Evolutionary conservation across 2,888 invertebrate genomes (phyloP).

Genomic region (Oxytorus armatus): DNA sequence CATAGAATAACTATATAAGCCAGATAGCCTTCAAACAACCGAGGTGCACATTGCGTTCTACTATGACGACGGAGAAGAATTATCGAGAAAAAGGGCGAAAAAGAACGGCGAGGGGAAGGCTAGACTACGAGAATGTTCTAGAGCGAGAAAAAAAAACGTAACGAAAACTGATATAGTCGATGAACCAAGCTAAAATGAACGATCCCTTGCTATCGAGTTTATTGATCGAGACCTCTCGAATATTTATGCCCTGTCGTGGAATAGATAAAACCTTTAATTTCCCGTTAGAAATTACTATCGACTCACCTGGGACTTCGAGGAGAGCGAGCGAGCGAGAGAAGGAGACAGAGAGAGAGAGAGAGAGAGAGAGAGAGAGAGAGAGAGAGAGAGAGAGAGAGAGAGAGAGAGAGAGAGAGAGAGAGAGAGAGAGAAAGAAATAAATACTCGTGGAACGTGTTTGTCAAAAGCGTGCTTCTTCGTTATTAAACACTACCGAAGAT

Average conservation of each 20-base stretch:
- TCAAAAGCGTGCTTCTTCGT: conserved; percentile 23
- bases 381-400: too few species aligned
- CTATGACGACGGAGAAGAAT: conserved; percentile 40
- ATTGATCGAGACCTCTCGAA: conserved; percentile 37
- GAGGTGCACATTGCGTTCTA: conserved; percentile 44
- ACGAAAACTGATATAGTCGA: too few species aligned
- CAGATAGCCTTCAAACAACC: conserved; percentile 55
- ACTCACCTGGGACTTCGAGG: conserved; percentile 51
- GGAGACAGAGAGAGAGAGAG: too few species aligned
- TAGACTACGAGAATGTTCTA: neutral
- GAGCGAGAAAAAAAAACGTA: neutral
- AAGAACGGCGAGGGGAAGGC: neutral
- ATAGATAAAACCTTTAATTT: conserved; percentile 2
- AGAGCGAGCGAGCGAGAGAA: too few species aligned
- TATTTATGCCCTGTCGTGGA: conserved; percentile 15
- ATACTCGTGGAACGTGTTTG: conserved; percentile 37
- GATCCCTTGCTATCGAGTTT: conserved; percentile 21
- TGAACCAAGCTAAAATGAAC: too few species aligned
- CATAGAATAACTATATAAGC: too few species aligned
- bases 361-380: too few species aligned
- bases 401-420: too few species aligned
- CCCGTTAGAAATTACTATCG: conserved; percentile 23
- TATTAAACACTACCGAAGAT: conserved; percentile 26
- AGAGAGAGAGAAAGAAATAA: too few species aligned
- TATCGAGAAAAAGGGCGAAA: conserved; percentile 2